Percentiles rank a stretch among this genome's conserved stretches.
Evolutionary conservation across 2,888 invertebrate species (phyloP).

Genomic region (Drosophila nigricruria): DNA sequence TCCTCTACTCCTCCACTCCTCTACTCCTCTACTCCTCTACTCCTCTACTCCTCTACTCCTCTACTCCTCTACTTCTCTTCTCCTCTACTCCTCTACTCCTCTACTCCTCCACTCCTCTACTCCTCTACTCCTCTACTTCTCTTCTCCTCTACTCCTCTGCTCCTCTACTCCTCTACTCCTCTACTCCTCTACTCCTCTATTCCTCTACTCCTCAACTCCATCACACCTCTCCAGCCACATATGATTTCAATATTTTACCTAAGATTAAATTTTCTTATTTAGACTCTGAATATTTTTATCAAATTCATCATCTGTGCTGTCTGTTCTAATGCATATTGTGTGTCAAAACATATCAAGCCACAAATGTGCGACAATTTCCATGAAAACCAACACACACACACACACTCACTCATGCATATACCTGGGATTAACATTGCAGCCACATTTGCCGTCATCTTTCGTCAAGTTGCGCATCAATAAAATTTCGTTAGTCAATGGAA

Average conservation of each 20-base stretch:
- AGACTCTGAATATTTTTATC: not conserved
- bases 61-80: not conserved
- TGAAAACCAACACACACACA: conserved; percentile 11
- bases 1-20: not conserved
- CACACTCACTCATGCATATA: conserved; percentile 3
- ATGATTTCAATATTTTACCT: not conserved
- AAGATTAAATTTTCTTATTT: not conserved
- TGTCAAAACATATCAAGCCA: conserved; percentile 23
- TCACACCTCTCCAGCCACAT: not conserved
- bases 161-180: not conserved
- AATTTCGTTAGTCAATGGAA: conserved; percentile 49
- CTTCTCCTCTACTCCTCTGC: not conserved
- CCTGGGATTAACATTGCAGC: conserved; percentile 23
- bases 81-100: not conserved
- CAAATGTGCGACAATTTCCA: conserved; percentile 46
- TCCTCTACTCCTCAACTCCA: not conserved
- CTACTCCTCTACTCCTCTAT: not conserved
- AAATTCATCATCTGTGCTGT: conserved; percentile 1
- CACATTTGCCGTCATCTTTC: conserved; percentile 54
- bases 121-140: not conserved
- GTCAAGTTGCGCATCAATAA: conserved; percentile 57
- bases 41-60: not conserved
- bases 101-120: not conserved
- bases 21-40: not conserved
- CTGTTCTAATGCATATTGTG: conserved; percentile 19